These are phyloP conservation scores for Pseudoips prasinana DNA, from an alignment of 2,888 invertebrate genomes.

Conservation along the genomic window DNA sequence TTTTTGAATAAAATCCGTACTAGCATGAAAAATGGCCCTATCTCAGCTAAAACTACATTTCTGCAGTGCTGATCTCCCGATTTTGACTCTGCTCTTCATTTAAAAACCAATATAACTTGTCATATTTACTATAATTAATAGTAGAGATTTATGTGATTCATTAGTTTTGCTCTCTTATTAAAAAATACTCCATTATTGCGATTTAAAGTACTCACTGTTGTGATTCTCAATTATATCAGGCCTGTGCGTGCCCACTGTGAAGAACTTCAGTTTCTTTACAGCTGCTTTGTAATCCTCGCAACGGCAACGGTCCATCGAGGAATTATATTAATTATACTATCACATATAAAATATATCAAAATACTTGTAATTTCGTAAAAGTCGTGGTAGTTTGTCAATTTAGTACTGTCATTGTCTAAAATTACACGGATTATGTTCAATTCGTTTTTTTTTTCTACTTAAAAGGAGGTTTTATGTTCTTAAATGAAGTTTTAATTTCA, in stretches of 20 bases:
- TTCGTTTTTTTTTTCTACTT: conserved; percentile 10
- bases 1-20: too few species aligned
- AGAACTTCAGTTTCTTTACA: conserved; percentile 57
- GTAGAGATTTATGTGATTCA: too few species aligned
- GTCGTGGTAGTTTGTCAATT: background rate
- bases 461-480: background rate
- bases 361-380: background rate
- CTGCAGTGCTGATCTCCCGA: too few species aligned
- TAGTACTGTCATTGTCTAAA: conserved; percentile 19
- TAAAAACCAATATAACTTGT: too few species aligned
- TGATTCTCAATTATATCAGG: conserved; percentile 59
- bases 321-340: background rate
- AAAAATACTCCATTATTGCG: too few species aligned
- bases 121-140: too few species aligned
- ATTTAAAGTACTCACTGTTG: conserved; percentile 53
- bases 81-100: too few species aligned
- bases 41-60: too few species aligned
- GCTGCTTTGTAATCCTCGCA: conserved; percentile 60
- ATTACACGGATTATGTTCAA: background rate
- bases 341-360: background rate
- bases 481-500: too few species aligned
- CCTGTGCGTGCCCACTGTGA: conserved; percentile 57
- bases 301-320: conserved; percentile 66
- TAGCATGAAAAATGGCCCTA: too few species aligned
- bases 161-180: too few species aligned